These are phyloP conservation scores for Trichechus manatus DNA, from an alignment of 2,113 vertebrate species.

Conservation along the genomic window DNA sequence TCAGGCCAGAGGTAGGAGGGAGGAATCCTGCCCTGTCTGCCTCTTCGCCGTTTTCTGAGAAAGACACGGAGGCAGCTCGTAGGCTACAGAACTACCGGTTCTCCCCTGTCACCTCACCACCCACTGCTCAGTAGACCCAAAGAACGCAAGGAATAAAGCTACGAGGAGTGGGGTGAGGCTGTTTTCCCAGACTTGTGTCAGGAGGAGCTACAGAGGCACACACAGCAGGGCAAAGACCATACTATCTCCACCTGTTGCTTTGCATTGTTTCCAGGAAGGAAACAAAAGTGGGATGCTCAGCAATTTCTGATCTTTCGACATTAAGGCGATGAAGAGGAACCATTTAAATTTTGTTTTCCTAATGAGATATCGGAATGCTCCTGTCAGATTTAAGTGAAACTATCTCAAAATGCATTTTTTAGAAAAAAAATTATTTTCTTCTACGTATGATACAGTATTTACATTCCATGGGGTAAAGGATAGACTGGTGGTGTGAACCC, in stretches of 20 bases:
- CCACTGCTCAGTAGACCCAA: constrained; percentile 66
- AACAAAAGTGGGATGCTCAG: constrained; percentile 15
- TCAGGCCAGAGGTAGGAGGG: constrained; percentile 78
- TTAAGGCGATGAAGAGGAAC: constrained; percentile 75
- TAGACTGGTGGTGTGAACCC: constrained; percentile 52
- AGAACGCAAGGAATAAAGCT: constrained; percentile 68
- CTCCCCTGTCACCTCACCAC: constrained; percentile 47
- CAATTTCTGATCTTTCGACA: constrained; percentile 63
- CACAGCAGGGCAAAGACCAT: constrained; percentile 61
- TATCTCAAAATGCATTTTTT: constrained; percentile 71
- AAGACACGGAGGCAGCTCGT: constrained; percentile 46
- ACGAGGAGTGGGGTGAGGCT: background rate
- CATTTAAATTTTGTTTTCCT: constrained; percentile 58
- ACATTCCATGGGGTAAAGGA: constrained; percentile 70
- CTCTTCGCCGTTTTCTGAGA: constrained; percentile 62
- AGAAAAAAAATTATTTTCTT: constrained; percentile 77
- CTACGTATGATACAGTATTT: constrained; percentile 77
- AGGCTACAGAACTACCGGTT: background rate
- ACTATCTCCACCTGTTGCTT: constrained; percentile 67
- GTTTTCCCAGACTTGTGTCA: constrained; percentile 35
- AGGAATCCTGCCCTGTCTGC: constrained; percentile 40
- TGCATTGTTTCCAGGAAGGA: constrained; percentile 50
- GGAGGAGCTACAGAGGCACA: constrained; percentile 69
- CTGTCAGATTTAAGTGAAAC: constrained; percentile 70
- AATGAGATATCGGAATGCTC: constrained; percentile 80